A percentile compares a stretch with the other conserved stretches of the same genome.
Evolutionary conservation across 2,888 invertebrate species (phyloP).

Genomic region (Venusia cambrica): DNA sequence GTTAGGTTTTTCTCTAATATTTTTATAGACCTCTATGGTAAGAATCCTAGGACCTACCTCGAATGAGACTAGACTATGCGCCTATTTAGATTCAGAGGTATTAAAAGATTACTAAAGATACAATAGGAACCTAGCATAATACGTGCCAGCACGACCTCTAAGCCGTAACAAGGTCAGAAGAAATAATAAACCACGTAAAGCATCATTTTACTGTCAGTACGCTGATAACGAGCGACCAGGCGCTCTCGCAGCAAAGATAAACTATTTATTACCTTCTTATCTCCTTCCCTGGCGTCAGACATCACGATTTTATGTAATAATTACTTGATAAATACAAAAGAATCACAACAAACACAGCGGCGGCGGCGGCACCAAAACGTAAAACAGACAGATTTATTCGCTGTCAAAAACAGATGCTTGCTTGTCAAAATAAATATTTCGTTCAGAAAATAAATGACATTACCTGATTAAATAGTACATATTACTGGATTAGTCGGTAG

Average conservation of each 20-base stretch:
- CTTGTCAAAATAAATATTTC: slow-evolving; percentile 42
- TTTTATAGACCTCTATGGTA: too few relatives aligned
- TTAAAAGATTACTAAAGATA: too few relatives aligned
- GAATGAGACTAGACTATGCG: too few relatives aligned
- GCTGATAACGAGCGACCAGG: slow-evolving; percentile 20
- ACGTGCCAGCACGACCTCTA: slow-evolving; percentile 53
- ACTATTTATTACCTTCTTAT: slow-evolving; percentile 65
- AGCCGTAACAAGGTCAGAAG: slow-evolving; percentile 51
- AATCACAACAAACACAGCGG: slow-evolving; percentile 26
- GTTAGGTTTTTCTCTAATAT: too few relatives aligned
- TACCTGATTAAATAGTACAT: too few relatives aligned
- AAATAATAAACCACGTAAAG: slow-evolving; percentile 49
- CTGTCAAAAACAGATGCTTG: slow-evolving; percentile 40
- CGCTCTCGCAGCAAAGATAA: slow-evolving; percentile 42
- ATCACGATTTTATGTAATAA: slow-evolving; percentile 48
- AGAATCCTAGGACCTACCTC: too few relatives aligned
- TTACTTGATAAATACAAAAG: slow-evolving; percentile 27
- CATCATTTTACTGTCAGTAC: slow-evolving; percentile 31
- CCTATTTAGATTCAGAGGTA: too few relatives aligned
- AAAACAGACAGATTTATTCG: slow-evolving; percentile 24
- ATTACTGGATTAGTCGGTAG: too few relatives aligned
- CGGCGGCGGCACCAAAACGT: slow-evolving; percentile 4
- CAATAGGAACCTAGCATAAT: too few relatives aligned
- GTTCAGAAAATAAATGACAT: too few relatives aligned
- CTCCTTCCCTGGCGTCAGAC: slow-evolving; percentile 54